A percentile compares a stretch with the other conserved stretches of the same genome.
Conservation (phyloP, 2,888 invertebrate genomes). For the Amiota communis region DNA sequence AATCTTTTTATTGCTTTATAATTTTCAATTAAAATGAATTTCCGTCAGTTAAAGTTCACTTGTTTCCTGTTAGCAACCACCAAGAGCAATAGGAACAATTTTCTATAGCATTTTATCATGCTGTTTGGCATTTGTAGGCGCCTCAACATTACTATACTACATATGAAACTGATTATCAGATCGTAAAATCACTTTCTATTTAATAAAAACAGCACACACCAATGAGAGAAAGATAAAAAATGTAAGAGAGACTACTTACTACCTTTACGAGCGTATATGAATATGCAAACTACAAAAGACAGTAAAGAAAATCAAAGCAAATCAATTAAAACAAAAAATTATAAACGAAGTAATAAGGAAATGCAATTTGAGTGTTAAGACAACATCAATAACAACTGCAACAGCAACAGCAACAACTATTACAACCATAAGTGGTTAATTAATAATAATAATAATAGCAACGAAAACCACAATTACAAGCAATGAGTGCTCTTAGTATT, state of each 20-base stretch:
- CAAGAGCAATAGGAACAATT: not conserved
- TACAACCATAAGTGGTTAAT: no score
- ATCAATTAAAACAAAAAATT: not conserved
- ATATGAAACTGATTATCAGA: not conserved
- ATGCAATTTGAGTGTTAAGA: constrained; percentile 35
- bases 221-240: not conserved
- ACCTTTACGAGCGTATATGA: constrained; percentile 15
- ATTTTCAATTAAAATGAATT: not conserved
- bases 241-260: constrained; percentile 8
- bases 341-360: constrained; percentile 20
- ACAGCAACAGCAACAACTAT: constrained; percentile 42
- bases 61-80: constrained; percentile 3
- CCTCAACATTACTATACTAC: not conserved
- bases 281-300: constrained; percentile 7
- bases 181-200: constrained; percentile 6
- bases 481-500: constrained; percentile 5
- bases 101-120: not conserved
- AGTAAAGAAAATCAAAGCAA: not conserved
- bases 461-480: constrained; percentile 46
- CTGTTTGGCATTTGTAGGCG: not conserved
- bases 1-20: no score
- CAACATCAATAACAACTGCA: constrained; percentile 31
- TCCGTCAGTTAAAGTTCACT: not conserved
- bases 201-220: not conserved
- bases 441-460: no score